Conservation (phyloP, 2,797 vertebrate species). For the Loris lydekkerianus region DNA sequence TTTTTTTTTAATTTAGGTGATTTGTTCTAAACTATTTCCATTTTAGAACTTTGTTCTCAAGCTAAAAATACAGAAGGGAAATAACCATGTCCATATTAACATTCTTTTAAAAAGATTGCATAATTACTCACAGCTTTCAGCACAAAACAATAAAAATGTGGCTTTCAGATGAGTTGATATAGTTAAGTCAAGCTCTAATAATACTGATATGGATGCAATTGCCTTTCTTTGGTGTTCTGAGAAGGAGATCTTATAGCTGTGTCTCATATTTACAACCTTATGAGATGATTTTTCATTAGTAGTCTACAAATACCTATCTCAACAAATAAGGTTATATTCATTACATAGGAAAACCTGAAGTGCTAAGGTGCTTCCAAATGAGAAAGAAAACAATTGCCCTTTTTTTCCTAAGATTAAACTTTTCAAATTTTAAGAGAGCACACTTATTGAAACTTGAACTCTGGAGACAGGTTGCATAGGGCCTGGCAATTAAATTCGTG, state of each 20-base stretch:
- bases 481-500: too few relatives aligned
- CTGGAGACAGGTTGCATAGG: background rate
- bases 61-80: background rate
- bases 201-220: background rate
- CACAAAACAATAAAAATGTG: background rate
- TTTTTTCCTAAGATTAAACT: background rate
- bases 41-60: background rate
- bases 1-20: background rate
- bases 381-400: background rate
- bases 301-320: background rate
- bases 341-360: background rate
- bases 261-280: background rate
- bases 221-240: background rate
- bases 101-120: background rate
- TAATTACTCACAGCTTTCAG: background rate
- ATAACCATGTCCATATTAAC: background rate
- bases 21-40: background rate
- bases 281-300: background rate
- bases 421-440: background rate
- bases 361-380: background rate
- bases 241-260: background rate
- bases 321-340: background rate
- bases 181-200: background rate
- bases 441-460: background rate
- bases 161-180: background rate